These are phyloP conservation scores for Plumapathes pennacea DNA, from an alignment of 92 coral and sea anemone species.

Conservation along the genomic window DNA sequence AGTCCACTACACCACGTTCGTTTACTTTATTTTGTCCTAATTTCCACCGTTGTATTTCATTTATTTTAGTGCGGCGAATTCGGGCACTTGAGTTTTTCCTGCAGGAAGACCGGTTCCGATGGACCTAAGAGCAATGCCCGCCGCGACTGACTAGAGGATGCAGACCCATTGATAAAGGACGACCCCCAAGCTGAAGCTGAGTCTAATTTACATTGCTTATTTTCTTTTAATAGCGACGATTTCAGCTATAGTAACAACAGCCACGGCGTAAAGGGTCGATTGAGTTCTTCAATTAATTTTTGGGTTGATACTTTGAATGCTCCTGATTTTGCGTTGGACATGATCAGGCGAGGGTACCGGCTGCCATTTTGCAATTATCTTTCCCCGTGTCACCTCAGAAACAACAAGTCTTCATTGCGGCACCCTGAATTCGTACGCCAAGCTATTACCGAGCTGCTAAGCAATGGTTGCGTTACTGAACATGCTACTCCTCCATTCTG, in stretches of 20 bases:
- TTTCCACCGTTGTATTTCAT: no score
- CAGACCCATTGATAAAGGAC: no score
- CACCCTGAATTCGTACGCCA: slow-evolving; percentile 25
- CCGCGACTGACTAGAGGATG: no score
- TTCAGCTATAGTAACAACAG: slow-evolving; percentile 11
- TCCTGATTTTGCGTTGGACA: slow-evolving; percentile 18
- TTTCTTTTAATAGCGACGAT: neutral
- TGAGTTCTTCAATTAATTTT: slow-evolving; percentile 14
- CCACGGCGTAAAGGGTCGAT: slow-evolving; percentile 22
- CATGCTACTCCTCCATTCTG: slow-evolving; percentile 41
- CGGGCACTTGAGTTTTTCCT: no score
- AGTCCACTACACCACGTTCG: no score
- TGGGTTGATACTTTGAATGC: slow-evolving; percentile 41
- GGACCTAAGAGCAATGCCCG: no score
- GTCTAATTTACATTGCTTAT: no score
- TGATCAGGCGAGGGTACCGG: slow-evolving; percentile 43
- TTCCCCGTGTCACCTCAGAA: slow-evolving; percentile 16
- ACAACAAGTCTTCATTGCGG: slow-evolving; percentile 20
- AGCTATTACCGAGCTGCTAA: slow-evolving; percentile 35
- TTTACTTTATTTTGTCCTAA: no score
- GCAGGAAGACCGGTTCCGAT: no score
- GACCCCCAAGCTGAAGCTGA: no score
- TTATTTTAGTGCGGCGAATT: no score
- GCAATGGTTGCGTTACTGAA: slow-evolving; percentile 44
- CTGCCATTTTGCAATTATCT: slow-evolving; percentile 38